Evolutionary conservation across 2,113 vertebrate genomes (phyloP).

Genomic region (Pseudonaja textilis): DNA sequence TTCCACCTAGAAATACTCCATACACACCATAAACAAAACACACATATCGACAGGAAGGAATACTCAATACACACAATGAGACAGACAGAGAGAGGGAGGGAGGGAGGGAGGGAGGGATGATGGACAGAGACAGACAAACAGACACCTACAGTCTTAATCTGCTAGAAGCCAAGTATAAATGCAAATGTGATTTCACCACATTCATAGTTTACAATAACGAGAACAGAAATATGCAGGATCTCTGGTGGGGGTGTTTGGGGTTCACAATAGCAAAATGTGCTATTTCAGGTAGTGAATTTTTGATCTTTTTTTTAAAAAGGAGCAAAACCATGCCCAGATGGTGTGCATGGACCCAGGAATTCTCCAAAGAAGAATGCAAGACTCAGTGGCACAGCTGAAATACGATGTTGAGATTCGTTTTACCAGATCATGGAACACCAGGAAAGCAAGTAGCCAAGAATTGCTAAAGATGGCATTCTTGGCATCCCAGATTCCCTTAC

Average conservation of each 20-base stretch:
- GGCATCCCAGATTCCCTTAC: neutral
- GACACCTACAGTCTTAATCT: neutral
- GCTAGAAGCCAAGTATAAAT: neutral
- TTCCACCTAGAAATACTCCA: neutral
- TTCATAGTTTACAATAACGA: neutral
- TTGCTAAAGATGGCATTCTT: neutral
- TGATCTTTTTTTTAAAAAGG: neutral
- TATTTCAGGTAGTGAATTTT: neutral
- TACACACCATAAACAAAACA: neutral
- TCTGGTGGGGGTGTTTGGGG: neutral
- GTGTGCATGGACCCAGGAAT: fast-evolving
- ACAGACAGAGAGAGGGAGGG: no score
- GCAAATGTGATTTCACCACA: neutral
- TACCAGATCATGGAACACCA: neutral
- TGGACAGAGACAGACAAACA: no score
- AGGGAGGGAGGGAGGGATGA: no score
- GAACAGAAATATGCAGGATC: neutral
- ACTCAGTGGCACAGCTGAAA: conserved; percentile 2
- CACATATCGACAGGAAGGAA: neutral
- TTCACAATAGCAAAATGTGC: no score
- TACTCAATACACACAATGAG: neutral
- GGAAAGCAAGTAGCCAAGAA: conserved; percentile 16
- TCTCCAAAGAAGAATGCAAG: neutral
- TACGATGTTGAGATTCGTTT: neutral
- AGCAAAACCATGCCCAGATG: neutral